Conservation (phyloP, 53 echinoderm and acorn worm species). For the Mesocentrotus franciscanus region DNA sequence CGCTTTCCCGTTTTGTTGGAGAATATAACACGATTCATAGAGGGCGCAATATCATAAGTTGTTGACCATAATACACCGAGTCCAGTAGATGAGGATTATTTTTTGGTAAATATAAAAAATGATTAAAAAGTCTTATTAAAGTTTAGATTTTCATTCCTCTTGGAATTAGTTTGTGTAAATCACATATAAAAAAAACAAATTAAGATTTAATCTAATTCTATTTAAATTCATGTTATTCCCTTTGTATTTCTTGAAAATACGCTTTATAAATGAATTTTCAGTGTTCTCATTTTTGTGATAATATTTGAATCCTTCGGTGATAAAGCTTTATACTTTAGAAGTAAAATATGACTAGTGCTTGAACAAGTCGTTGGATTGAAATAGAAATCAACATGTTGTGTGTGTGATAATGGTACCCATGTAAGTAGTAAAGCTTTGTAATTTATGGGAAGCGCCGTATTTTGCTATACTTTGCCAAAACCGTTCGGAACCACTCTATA, state of each 20-base stretch:
- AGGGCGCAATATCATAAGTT: not conserved
- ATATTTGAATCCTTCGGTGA: no score
- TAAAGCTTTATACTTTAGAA: no score
- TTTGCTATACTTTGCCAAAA: no score
- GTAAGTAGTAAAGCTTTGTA: no score
- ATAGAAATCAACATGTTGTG: no score
- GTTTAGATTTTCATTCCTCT: not conserved
- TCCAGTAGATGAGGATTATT: not conserved
- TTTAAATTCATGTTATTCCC: not conserved
- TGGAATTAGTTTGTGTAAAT: not conserved
- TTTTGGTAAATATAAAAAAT: not conserved
- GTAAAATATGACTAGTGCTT: no score
- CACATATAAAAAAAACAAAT: not conserved
- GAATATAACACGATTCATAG: not conserved
- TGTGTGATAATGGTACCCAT: not conserved
- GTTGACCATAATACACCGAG: not conserved
- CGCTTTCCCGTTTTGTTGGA: not conserved
- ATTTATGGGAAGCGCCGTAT: not conserved
- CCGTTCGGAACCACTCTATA: not conserved
- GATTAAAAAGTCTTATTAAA: not conserved
- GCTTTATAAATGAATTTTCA: no score
- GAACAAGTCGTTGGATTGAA: no score
- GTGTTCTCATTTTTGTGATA: no score
- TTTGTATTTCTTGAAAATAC: no score
- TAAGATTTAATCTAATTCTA: not conserved